Conservation (phyloP, 2,888 invertebrate species). For the Lasioglossum zephyrum region DNA sequence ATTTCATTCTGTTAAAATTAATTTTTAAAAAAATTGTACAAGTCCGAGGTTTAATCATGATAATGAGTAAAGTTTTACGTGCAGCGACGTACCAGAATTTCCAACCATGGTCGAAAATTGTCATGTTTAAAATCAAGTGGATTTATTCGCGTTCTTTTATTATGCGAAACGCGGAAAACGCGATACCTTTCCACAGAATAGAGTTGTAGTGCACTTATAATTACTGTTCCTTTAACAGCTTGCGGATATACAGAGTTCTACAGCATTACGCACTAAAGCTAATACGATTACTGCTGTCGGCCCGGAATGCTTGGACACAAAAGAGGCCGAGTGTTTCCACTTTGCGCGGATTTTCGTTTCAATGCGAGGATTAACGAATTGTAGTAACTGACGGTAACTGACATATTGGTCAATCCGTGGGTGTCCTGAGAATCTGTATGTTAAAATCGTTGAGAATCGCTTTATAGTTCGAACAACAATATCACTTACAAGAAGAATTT, state of each 20-base stretch:
- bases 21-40: too few species aligned
- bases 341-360: conserved; percentile 35
- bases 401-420: too few species aligned
- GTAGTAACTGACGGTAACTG: too few species aligned
- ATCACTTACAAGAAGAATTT: too few species aligned
- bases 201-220: background rate
- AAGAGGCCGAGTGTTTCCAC: conserved; percentile 13
- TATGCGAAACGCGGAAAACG: background rate
- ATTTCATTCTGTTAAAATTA: too few species aligned
- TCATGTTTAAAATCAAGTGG: too few species aligned
- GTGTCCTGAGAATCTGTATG: background rate
- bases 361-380: conserved; percentile 39
- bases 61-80: too few species aligned
- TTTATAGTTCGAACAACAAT: too few species aligned
- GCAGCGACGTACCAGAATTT: too few species aligned
- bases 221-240: background rate
- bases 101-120: too few species aligned
- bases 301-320: background rate
- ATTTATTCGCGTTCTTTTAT: background rate
- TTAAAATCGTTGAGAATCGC: background rate
- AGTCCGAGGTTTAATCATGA: too few species aligned
- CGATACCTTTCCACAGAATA: background rate
- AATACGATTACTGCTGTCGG: conserved; percentile 25
- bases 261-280: background rate
- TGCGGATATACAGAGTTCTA: conserved; percentile 10